Conservation (phyloP, 2,888 invertebrate genomes). For the Clistopyga incitator region DNA sequence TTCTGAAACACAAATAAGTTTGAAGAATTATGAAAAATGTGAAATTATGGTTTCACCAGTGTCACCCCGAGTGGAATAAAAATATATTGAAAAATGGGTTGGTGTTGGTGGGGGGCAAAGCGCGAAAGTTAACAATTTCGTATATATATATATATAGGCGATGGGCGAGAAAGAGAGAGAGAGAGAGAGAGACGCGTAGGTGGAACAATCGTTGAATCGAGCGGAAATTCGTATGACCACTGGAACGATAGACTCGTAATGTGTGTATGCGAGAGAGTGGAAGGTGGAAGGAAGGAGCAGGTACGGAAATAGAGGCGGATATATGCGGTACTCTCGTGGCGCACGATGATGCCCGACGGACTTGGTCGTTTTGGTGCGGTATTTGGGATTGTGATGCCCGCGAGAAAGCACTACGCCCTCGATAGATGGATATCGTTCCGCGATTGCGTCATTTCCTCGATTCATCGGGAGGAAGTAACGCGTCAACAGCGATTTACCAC, state of each 20-base stretch:
- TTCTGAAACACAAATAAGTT: slow-evolving; percentile 66
- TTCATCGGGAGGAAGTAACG: slow-evolving; percentile 60
- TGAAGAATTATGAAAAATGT: not conserved
- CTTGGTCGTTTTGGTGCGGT: too few relatives aligned
- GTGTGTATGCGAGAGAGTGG: not conserved
- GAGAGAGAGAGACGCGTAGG: not conserved
- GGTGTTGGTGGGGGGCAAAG: too few relatives aligned
- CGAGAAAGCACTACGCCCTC: too few relatives aligned
- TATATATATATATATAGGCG: not conserved
- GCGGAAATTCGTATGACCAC: slow-evolving; percentile 34
- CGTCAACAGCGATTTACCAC: slow-evolving; percentile 75
- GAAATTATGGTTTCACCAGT: not conserved
- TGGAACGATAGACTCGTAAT: not conserved
- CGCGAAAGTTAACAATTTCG: too few relatives aligned
- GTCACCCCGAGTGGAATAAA: too few relatives aligned
- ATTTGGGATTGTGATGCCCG: too few relatives aligned
- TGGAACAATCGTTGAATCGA: slow-evolving; percentile 18
- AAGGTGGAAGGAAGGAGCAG: too few relatives aligned
- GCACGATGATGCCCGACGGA: too few relatives aligned
- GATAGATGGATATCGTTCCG: too few relatives aligned
- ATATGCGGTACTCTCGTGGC: too few relatives aligned
- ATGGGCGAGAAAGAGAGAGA: not conserved
- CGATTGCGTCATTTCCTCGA: slow-evolving; percentile 75
- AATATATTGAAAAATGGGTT: too few relatives aligned
- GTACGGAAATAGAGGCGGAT: too few relatives aligned